phyloP scores from a whole-genome alignment of 2,797 vertebrate genomes.

The Picus viridis region DNA sequence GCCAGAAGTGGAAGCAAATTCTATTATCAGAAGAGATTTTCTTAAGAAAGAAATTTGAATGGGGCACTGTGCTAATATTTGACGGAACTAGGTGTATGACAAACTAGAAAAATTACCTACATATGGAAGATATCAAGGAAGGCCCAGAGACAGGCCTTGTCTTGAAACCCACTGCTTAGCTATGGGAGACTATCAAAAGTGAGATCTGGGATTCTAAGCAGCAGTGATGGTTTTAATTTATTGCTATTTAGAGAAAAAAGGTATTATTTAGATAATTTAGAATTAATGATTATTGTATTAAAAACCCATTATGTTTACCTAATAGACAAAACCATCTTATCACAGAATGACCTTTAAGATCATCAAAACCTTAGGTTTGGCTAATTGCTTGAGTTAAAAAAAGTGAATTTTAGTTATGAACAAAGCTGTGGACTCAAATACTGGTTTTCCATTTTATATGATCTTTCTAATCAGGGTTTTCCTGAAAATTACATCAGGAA shows the following conservation, averaged over 20 bases:
- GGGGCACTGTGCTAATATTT: neutral
- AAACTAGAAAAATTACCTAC: neutral
- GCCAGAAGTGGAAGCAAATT: neutral
- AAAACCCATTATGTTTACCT: neutral
- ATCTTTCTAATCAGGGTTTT: neutral
- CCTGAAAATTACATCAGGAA: neutral
- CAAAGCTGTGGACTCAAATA: neutral
- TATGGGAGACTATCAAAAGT: neutral
- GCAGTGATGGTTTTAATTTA: neutral
- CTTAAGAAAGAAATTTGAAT: neutral
- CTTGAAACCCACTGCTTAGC: neutral
- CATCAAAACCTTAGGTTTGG: neutral
- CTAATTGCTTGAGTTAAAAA: neutral
- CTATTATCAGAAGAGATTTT: neutral
- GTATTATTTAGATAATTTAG: neutral
- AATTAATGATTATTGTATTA: neutral
- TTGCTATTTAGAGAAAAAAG: neutral
- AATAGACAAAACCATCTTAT: rapidly evolving
- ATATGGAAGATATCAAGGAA: neutral
- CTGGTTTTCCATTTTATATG: neutral
- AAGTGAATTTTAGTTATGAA: neutral
- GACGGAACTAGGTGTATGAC: neutral
- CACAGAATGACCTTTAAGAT: neutral
- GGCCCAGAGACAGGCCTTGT: neutral
- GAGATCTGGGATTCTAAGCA: neutral